Evolutionary conservation across 2,888 invertebrate species (phyloP), one percentile per base, ranked within the genome.

Genomic region (Eubasilissa splendida): DNA sequence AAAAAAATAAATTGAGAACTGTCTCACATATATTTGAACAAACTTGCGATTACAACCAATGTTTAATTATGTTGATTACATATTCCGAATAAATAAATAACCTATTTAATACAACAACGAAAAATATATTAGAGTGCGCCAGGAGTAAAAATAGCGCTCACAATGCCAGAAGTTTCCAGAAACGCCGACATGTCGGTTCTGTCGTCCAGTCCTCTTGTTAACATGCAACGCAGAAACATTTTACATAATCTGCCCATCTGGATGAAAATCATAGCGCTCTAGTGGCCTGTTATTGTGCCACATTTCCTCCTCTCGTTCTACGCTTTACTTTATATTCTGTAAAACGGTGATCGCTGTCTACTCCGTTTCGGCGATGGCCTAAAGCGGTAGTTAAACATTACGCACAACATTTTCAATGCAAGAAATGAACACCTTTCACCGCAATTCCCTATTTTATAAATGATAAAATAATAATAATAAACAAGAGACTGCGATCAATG

Each of bases 201-300:
- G 22, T 65, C 60, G 59, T 77, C 53, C 70, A 76, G 54, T 66
- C 10, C 76, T 65, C 63, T 78, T 73, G 73, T 63, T 73, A 65
- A 74, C 42, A 54, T 79, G 63, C 74, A 60, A 22, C 77, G 79
- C 79, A 52, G 42, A 56, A 14, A 59, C 42, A 76, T 60, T 79
- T 79, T 75, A 50, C 79, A 79, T 79, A 79, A 79, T 79, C 68
- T 68, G 31, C 14, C 75, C 79, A 76, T 79, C 70, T 76, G 79
- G 60, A 79, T 75, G 79, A 79, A 76, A 79, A 79, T 79, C 75
- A 53, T 71, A 66, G 73, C 75, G 53, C 66, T 53, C 14, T 68
- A 65, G 65, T 54, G 73, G 79, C 71, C 54, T 71, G 63, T 60
- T 66, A 74, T 79, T 73, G 53, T 54, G 33, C 22, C 52, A 68